Evolutionary conservation across 2,888 invertebrate genomes (phyloP).

Genomic region (Pterostichus madidus): DNA sequence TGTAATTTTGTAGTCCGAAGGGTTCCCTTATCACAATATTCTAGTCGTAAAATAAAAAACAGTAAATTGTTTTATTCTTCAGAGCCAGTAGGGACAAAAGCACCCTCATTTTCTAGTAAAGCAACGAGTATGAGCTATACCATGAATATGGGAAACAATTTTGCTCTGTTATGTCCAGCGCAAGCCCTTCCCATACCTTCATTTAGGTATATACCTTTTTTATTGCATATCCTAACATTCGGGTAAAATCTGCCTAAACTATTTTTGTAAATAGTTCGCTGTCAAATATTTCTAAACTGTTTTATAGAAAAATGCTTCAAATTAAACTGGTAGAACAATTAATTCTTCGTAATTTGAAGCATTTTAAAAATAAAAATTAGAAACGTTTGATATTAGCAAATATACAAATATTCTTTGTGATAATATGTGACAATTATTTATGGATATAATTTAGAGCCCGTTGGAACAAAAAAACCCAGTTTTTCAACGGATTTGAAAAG

Average conservation of each 20-base stretch:
- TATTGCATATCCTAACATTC: conserved; percentile 50
- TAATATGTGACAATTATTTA: too few species aligned
- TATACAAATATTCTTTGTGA: too few species aligned
- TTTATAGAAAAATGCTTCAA: too few species aligned
- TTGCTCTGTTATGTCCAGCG: conserved; percentile 83
- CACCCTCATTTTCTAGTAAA: conserved; percentile 80
- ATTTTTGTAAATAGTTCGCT: too few species aligned
- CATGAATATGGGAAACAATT: conserved; percentile 77
- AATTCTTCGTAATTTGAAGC: too few species aligned
- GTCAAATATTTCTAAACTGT: too few species aligned
- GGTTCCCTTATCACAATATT: background rate
- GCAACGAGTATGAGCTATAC: conserved; percentile 80
- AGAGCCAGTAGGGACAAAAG: conserved; percentile 89
- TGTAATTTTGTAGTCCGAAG: background rate
- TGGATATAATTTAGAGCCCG: conserved; percentile 82
- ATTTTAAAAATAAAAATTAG: too few species aligned
- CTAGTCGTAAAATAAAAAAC: background rate
- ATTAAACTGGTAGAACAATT: too few species aligned
- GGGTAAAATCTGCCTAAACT: too few species aligned
- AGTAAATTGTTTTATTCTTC: conserved; percentile 67
- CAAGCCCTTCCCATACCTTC: conserved; percentile 86
- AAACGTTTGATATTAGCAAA: too few species aligned
- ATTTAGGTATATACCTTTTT: conserved; percentile 82
- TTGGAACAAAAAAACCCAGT: conserved; percentile 82
- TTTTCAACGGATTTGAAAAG: conserved; percentile 82